phyloP scores from a whole-genome alignment of 2,888 invertebrate species.

The Ryuthela nishihirai region DNA sequence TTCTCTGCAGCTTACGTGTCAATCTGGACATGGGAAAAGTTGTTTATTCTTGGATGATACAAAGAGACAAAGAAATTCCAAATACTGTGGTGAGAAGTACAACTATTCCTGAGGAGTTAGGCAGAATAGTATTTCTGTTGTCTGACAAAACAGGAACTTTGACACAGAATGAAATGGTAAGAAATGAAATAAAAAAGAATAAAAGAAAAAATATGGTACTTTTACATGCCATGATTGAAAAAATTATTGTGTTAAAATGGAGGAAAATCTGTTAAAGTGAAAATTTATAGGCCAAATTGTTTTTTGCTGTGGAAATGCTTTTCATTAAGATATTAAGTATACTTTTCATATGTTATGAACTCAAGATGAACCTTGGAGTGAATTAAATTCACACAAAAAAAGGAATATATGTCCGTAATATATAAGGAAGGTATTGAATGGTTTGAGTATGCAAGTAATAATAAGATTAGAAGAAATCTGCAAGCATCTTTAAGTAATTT shows the following conservation, averaged over 20 bases:
- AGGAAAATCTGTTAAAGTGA: no score
- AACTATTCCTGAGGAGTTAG: constrained; percentile 97
- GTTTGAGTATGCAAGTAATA: no score
- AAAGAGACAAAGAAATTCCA: constrained; percentile 84
- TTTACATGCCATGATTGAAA: not conserved
- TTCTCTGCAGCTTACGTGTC: constrained; percentile 73
- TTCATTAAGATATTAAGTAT: not conserved
- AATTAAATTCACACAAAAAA: no score
- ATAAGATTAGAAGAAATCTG: no score
- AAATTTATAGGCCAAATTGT: not conserved
- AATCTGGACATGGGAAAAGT: constrained; percentile 99
- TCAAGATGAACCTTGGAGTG: no score
- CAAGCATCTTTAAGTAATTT: no score
- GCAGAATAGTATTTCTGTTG: constrained; percentile 91
- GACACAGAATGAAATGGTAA: constrained; percentile 95
- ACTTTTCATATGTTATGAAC: not conserved
- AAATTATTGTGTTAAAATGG: not conserved
- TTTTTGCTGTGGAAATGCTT: not conserved
- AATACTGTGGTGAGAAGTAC: constrained; percentile 95
- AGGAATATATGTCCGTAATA: no score
- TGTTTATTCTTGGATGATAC: constrained; percentile 95
- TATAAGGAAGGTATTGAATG: no score
- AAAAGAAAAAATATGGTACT: no score
- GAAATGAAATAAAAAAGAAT: no score
- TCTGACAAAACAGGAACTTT: constrained; percentile 98